Evolutionary conservation across 2,888 invertebrate genomes (phyloP).

Genomic region (Pristionchus fissidentatus): DNA sequence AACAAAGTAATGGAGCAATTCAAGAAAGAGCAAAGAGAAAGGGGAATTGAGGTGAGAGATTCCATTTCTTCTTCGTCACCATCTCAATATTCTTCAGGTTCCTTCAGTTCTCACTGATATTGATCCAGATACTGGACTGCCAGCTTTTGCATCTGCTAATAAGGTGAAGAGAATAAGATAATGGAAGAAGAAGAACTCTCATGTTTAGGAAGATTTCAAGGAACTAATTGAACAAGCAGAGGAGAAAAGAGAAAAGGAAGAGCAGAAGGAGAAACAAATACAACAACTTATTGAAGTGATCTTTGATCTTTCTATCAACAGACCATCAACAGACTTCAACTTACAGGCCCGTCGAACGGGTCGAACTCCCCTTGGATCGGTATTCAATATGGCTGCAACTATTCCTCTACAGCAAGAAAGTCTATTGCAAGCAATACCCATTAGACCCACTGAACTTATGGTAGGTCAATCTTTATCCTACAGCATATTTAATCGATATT

Average conservation of each 20-base stretch:
- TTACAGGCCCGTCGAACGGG: background rate
- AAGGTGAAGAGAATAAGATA: background rate
- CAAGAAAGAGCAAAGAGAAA: constrained; percentile 66
- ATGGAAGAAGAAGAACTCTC: background rate
- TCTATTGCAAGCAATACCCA: background rate
- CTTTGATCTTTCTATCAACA: background rate
- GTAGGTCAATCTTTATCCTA: background rate
- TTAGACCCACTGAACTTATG: background rate
- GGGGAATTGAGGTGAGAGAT: constrained; percentile 57
- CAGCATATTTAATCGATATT: background rate
- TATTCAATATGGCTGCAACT: background rate
- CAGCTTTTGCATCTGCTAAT: constrained; percentile 61
- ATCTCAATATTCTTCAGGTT: constrained; percentile 24
- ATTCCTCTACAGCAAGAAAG: background rate
- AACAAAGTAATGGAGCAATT: constrained; percentile 72
- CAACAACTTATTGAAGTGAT: constrained; percentile 20
- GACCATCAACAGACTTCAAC: background rate
- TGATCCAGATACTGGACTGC: constrained; percentile 71
- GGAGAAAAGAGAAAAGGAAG: constrained; percentile 41
- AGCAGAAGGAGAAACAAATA: constrained; percentile 43
- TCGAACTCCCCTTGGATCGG: constrained; percentile 10
- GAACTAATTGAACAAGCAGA: constrained; percentile 62
- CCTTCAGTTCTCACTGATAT: constrained; percentile 71
- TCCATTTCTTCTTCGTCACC: background rate
- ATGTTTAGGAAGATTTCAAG: constrained; percentile 56